Base-by-base conservation (phyloP, 2,888 invertebrate genomes). In the Hypomecis punctinalis region DNA sequence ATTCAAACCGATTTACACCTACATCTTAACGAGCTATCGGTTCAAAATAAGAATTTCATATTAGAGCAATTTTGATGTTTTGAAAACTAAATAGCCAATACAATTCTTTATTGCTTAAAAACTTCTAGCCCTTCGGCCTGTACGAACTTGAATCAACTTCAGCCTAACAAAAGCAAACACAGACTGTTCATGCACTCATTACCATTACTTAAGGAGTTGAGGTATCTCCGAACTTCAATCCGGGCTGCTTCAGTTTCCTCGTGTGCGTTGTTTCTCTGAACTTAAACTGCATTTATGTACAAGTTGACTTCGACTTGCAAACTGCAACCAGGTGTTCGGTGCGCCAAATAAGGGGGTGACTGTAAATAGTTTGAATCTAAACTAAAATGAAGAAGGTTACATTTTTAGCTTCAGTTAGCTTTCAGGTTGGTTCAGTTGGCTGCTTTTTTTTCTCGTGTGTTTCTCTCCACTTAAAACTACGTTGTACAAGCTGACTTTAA, bases 201-300 rank as follows among this genome's bases (percentile, higher is more conserved):
- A 23, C 23, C 23, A 23, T 23, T 23, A 23, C 23, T 23, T 23
- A 23, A 23, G 3, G 23, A 23, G 23, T 61, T 55, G 43, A 61
- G 10, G 9, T 48, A 48, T 53, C 42, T 53, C 23, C 23, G 53
- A 53, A 47, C 42, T 59, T 59, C 43, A 54, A 46, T 46, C 40
- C 37, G 11, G 23, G 58, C 48, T 53, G 13, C n/a, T 35, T 53
- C 40, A 58, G 47, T 36, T 58, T 10, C 5, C 37, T 37, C 13
- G 13, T 11, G 40, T 33, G 59, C 11, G 52, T 58, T 63, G 51
- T 52, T 23, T 47, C 39, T 23, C 39, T n/a, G 10, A 39, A 53
- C 43, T 52, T 52, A 60, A 53, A 52, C 53, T 60, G 53, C 52
- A 54, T 37, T 61, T 48, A 60, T 40, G 46, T 23, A 39, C 35